Evolutionary conservation across 2,888 invertebrate genomes (phyloP), one percentile per base, ranked within the genome.

Genomic region (Tachina grossa): DNA sequence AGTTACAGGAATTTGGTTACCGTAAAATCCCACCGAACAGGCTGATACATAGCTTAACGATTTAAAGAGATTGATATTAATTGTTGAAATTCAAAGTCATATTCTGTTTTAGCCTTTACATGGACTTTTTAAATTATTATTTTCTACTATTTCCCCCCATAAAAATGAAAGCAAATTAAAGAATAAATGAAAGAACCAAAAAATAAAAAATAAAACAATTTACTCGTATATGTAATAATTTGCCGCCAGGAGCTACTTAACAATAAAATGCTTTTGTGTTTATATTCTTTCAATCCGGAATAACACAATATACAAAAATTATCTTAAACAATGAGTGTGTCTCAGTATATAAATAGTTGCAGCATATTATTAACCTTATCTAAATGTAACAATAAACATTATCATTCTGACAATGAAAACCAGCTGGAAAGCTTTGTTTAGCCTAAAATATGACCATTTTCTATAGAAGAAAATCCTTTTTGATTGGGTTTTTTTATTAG

Each of bases 181-280:
- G 31, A 31, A 31, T 6, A 0, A 31, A 6, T 6, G 6, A 6
- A 6, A 31, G 6, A 31, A 31, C 1, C 5, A 0, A 31, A 31
- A 31, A 31, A 31, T 6, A 31, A 0, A 31, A 31, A 31, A 31
- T 3, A 31, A 31, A 31, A 31, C 31, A 31, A 31, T 31, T 31
- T 31, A 31, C 31, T 31, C 5, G 6, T 31, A 6, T 31, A 31
- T 31, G 31, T 6, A 31, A 31, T 31, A 69, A 65, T 69, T 76
- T 69, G 55, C 55, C 75, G 57, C 76, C 43, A 47, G 53, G 61
- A 19, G 14, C 66, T 59, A 41, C 47, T 74, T 74, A 74, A 47
- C 78, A 78, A 72, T 39, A 69, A 69, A 31, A 81, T 69, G 31
- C 31, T 9, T 65, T 68, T 61, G n/a, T 45, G 53, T 69, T 82